Conservation (phyloP, 1,140 invertebrate genomes). For the Tetraneura akinire region DNA sequence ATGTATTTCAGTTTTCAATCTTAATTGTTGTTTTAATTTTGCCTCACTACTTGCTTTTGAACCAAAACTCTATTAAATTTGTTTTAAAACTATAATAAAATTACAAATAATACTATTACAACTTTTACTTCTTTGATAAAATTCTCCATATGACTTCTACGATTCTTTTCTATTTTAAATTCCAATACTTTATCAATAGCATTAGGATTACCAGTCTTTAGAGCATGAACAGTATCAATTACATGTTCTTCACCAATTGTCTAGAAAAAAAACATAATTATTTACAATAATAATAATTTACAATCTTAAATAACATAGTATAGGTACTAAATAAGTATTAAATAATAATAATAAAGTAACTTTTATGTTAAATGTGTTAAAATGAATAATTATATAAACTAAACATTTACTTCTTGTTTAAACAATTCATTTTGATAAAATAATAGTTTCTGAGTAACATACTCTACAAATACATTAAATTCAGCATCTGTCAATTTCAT, state of each 20-base stretch:
- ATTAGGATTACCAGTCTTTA: conserved; percentile 57
- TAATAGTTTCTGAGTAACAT: conserved; percentile 68
- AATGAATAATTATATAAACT: not conserved
- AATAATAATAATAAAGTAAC: not conserved
- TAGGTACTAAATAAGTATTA: not conserved
- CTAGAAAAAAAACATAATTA: conserved; percentile 59
- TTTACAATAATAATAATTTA: too few relatives aligned
- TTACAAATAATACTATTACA: not conserved
- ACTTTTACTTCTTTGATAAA: conserved; percentile 63
- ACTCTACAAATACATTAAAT: conserved; percentile 70
- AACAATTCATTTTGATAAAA: conserved; percentile 73
- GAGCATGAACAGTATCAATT: conserved; percentile 65
- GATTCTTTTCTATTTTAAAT: conserved; percentile 63
- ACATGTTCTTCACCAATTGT: conserved; percentile 67
- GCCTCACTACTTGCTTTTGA: conserved; percentile 70
- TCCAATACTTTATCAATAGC: conserved; percentile 62
- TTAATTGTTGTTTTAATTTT: conserved; percentile 75
- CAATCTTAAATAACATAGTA: too few relatives aligned
- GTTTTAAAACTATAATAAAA: not conserved
- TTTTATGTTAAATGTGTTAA: too few relatives aligned
- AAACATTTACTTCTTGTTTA: conserved; percentile 62
- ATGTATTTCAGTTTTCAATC: conserved; percentile 79
- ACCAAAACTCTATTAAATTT: conserved; percentile 63
- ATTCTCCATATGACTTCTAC: conserved; percentile 61
- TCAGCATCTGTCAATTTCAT: conserved; percentile 67